Conservation (phyloP, 2,113 vertebrate species). For the Solea solea region DNA sequence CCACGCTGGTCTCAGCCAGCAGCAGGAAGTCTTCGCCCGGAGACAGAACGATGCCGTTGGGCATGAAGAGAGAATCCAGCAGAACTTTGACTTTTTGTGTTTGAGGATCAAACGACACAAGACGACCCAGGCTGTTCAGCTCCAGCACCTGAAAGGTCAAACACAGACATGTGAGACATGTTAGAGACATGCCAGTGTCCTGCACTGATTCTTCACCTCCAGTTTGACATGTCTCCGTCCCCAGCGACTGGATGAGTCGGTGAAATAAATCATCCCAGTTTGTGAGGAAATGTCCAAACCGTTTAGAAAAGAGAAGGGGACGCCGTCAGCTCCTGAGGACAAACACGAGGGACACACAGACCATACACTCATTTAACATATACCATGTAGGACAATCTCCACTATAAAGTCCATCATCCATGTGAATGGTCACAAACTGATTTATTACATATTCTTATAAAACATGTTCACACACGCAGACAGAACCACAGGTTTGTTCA, state of each 20-base stretch:
- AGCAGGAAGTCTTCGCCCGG: constrained; percentile 73
- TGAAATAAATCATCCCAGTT: constrained; percentile 79
- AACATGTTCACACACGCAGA: not conserved
- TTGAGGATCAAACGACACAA: constrained; percentile 71
- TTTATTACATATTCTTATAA: too few species aligned
- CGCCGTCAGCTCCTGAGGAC: constrained; percentile 67
- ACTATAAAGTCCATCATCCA: too few species aligned
- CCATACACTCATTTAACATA: too few species aligned
- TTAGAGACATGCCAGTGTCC: too few species aligned
- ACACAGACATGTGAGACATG: not conserved
- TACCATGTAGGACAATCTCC: too few species aligned
- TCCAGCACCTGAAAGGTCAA: constrained; percentile 70
- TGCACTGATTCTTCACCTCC: constrained; percentile 61
- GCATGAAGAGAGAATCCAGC: constrained; percentile 79
- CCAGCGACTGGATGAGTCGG: constrained; percentile 81
- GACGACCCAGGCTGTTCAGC: constrained; percentile 75
- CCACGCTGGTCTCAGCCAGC: constrained; percentile 79
- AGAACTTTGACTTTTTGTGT: constrained; percentile 54
- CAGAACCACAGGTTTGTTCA: not conserved
- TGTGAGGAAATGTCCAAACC: constrained; percentile 78
- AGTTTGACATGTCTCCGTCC: constrained; percentile 78
- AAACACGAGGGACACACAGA: not conserved
- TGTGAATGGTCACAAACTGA: not conserved
- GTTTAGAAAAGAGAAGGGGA: constrained; percentile 80
- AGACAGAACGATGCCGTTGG: constrained; percentile 78